Evolutionary conservation across 1,140 invertebrate species (phyloP).

Genomic region (Drosophila burlai): DNA sequence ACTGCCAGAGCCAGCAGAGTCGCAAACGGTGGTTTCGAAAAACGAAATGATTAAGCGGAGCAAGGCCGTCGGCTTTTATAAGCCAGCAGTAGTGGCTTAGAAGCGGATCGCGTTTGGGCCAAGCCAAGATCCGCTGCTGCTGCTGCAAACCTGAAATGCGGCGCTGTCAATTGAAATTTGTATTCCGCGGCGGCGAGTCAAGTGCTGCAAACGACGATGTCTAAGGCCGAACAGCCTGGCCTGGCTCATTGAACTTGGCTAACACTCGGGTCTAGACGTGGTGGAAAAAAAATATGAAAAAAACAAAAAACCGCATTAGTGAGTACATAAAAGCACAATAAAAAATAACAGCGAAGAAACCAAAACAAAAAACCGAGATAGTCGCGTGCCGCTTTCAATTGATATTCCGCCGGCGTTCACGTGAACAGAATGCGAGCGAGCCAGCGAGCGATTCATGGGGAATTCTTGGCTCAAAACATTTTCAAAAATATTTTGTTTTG

Average conservation of each 20-base stretch:
- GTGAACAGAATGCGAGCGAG: slow-evolving; percentile 41
- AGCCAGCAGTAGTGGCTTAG: slow-evolving; percentile 18
- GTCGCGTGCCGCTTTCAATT: slow-evolving; percentile 67
- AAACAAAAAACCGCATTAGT: slow-evolving; percentile 9
- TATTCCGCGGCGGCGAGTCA: slow-evolving; percentile 48
- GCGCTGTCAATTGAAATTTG: slow-evolving; percentile 60
- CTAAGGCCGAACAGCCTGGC: slow-evolving; percentile 57
- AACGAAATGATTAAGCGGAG: slow-evolving; percentile 58
- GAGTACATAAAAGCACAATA: slow-evolving; percentile 38
- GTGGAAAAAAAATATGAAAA: neutral
- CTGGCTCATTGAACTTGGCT: slow-evolving; percentile 73
- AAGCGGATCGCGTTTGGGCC: slow-evolving; percentile 25
- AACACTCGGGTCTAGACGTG: slow-evolving; percentile 37
- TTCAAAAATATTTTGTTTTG: slow-evolving; percentile 20
- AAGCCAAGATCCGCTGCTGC: slow-evolving; percentile 27
- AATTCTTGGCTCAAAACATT: slow-evolving; percentile 44
- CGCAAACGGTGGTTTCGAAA: slow-evolving; percentile 43
- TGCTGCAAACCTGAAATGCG: slow-evolving; percentile 15
- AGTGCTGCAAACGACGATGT: slow-evolving; percentile 38
- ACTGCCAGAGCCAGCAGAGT: slow-evolving; percentile 28
- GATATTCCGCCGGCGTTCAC: slow-evolving; percentile 39
- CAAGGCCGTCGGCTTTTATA: slow-evolving; percentile 70
- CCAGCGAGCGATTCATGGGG: slow-evolving; percentile 34
- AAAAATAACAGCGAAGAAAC: slow-evolving; percentile 24
- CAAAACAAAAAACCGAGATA: slow-evolving; percentile 45